These are phyloP conservation scores for Cryptoleucopteryx plumbea DNA, from an alignment of 2,113 vertebrate genomes.

Conservation along the genomic window DNA sequence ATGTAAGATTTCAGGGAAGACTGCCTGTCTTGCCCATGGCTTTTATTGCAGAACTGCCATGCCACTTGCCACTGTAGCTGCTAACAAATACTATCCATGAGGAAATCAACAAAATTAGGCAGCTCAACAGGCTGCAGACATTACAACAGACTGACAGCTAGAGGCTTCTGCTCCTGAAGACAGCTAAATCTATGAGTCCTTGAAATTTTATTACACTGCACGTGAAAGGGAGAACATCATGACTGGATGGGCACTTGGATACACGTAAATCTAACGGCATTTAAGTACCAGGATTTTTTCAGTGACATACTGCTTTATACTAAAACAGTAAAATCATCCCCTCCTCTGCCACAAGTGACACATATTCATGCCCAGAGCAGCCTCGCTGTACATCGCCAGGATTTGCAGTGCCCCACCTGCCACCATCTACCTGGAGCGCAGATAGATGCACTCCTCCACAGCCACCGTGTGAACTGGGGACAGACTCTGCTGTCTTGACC, in stretches of 20 bases:
- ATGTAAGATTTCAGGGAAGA: background rate
- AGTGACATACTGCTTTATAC: background rate
- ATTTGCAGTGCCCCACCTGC: background rate
- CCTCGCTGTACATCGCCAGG: background rate
- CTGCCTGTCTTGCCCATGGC: background rate
- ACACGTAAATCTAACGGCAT: background rate
- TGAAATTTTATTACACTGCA: background rate
- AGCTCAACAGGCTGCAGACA: background rate
- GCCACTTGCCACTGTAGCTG: background rate
- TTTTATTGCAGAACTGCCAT: background rate
- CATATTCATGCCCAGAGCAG: background rate
- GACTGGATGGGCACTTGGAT: background rate
- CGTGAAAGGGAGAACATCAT: background rate
- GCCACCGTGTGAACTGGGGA: fast-evolving
- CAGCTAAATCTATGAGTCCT: background rate
- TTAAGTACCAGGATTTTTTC: background rate
- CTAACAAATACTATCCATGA: background rate
- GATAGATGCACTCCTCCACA: background rate
- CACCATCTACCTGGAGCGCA: background rate
- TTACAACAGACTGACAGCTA: background rate
- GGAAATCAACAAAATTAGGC: background rate
- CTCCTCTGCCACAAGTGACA: background rate
- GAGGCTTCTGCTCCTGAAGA: background rate
- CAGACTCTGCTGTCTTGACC: background rate
- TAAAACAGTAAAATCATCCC: background rate